Base-by-base conservation (phyloP, 2,113 vertebrate genomes). In the Pipra filicauda region DNA sequence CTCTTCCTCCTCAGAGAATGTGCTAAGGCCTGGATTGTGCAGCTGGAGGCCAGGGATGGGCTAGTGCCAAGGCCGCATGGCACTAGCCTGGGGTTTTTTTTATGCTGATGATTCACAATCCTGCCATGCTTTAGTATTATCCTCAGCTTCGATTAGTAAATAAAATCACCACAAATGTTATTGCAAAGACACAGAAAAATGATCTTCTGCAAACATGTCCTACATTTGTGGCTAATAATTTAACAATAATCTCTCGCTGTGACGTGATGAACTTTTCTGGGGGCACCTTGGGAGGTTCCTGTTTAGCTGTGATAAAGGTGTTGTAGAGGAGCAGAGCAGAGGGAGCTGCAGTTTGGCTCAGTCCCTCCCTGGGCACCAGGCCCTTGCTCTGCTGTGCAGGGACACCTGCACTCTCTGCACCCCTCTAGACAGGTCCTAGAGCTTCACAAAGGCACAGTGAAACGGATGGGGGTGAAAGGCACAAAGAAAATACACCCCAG, bases 391-490 rank as follows among this genome's bases (percentile, higher is more conserved):
- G 39, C 55, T 20, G 26, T 4, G 41, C 41, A 61, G 54, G 13
- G 49, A 46, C 57, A 21, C 8, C 8, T 37, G 21, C 37, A 8
- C n/a, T 21, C 3, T 0, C 31, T 57, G n/a, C 15, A 18, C 2
- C 20, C 28, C 33, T 75, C 33, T 8, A 12, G 9, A 51, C 39
- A 33, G 52, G 8, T 30, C 35, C 67, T 9, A 12, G 35, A 35
- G 39, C 37, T 72, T 33, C 24, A 26, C 31, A 75, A 19, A 2
- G 30, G 43, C 48, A 51, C 52, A 48, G 24, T 8, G 33, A 48
- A 55, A 35, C 8, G 26, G 43, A 18, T 14, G 22, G 21, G 57
- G 20, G 5, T 8, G 18, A 62, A 85, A 88, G 8, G 33, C 52
- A 44, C 5, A 58, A 54, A 66, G 37, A n/a, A 85, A 44, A 27